phyloP scores from a whole-genome alignment of 2,113 vertebrate species.

The Cichladusa arquata region DNA sequence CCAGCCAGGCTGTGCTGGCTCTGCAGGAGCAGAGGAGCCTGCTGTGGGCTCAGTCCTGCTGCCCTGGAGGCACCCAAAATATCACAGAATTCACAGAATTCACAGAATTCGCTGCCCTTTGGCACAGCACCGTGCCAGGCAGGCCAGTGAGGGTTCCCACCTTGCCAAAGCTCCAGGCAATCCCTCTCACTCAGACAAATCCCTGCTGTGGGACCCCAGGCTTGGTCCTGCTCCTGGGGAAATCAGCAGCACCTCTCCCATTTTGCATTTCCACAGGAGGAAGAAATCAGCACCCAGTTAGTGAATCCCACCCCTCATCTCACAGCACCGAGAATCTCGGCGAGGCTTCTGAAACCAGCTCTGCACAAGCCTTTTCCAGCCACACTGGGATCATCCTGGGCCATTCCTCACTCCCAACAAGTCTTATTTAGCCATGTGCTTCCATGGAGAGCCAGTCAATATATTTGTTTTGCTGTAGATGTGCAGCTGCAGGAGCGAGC shows the following conservation, averaged over 20 bases:
- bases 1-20: background rate
- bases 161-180: background rate
- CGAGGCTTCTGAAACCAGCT: background rate
- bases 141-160: accelerated
- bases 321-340: accelerated
- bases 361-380: background rate
- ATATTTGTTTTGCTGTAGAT: background rate
- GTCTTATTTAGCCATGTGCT: background rate
- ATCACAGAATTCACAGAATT: too few relatives aligned
- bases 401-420: background rate
- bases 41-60: background rate
- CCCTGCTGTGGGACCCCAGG: accelerated
- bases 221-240: background rate
- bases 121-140: accelerated
- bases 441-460: background rate
- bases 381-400: background rate
- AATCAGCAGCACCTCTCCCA: background rate
- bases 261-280: background rate
- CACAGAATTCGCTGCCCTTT: background rate
- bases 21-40: background rate
- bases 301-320: background rate
- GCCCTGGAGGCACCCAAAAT: background rate
- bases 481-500: background rate
- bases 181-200: accelerated
- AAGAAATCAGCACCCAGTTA: accelerated